Evolutionary conservation across 2,888 invertebrate species (phyloP).

Genomic region (Dicycla oo): DNA sequence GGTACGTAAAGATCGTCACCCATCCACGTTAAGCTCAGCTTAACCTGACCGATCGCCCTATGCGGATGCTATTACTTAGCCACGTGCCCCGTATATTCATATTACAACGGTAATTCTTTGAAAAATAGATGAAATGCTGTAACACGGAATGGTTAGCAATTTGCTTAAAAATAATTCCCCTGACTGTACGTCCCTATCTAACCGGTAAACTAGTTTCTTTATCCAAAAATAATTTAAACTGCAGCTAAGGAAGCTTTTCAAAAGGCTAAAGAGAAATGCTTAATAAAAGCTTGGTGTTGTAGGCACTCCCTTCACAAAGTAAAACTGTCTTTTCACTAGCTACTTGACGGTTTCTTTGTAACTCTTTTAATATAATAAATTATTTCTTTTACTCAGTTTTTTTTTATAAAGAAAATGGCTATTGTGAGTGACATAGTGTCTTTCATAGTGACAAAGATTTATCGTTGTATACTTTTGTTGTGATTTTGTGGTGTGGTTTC

Average conservation of each 20-base stretch:
- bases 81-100: neutral
- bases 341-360: slow-evolving; percentile 66
- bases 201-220: neutral
- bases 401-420: slow-evolving; percentile 45
- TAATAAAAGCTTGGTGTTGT: slow-evolving; percentile 65
- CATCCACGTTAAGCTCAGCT: too few relatives aligned
- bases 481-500: slow-evolving; percentile 16
- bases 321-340: slow-evolving; percentile 67
- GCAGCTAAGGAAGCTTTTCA: slow-evolving; percentile 28
- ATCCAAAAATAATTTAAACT: slow-evolving; percentile 18
- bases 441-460: slow-evolving; percentile 48
- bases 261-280: slow-evolving; percentile 49
- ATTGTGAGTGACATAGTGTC: slow-evolving; percentile 37
- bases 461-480: slow-evolving; percentile 28
- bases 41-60: too few relatives aligned
- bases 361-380: slow-evolving; percentile 70
- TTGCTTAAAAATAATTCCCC: neutral
- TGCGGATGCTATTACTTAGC: too few relatives aligned
- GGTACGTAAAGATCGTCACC: too few relatives aligned
- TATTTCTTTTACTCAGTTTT: slow-evolving; percentile 62
- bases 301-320: slow-evolving; percentile 63
- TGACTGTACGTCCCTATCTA: too few relatives aligned
- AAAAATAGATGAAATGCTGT: too few relatives aligned
- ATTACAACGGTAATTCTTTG: too few relatives aligned
- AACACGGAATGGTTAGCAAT: too few relatives aligned